Base-by-base conservation (phyloP, 2,888 invertebrate genomes). In the Heliconius ismenius region DNA sequence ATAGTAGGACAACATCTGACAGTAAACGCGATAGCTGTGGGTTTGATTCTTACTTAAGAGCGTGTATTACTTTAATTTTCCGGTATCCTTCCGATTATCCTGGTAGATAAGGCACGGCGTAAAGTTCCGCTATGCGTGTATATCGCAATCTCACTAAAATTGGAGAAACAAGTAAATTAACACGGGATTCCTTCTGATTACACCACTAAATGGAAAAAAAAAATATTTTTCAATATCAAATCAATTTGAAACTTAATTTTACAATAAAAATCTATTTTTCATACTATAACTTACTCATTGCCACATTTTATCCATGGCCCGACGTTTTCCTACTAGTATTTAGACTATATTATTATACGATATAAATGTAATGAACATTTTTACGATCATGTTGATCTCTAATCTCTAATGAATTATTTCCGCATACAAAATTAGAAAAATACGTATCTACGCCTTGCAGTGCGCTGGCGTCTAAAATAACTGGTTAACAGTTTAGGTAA, bases 341-440 rank as follows among this genome's bases (percentile, higher is more conserved):
- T 62, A 62, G 7, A 62, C 6, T 26, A 32, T 70, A 60, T 73
- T n/a, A 26, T 65, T 26, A 73, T 21, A 58, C 18, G 9, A 62
- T 73, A 39, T 62, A 62, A 62, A 60, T 36, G 24, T 73, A 73
- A 73, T 62, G 36, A 62, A 39, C 24, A 39, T 24, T 73, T 72
- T 62, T 62, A 73, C 58, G 11, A 62, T 62, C 72, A 7, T 2
- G n/a, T 62, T 73, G 18, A 32, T 15, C 39, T 39, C 32, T 78
- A 75, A 75, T 77, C n/a, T 36, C 32, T 78, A 75, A 75, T 77
- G 69, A 77, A 64, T 28, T 65, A 63, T 76, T 76, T 79, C 78
- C 78, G 76, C 60, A 49, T 73, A 77, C 75, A 28, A 58, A 77
- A 69, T 75, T 75, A 77, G 75, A 79, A 73, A 79, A 75, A 77